Evolutionary conservation across 2,797 vertebrate species (phyloP).

Genomic region (Menidia menidia): DNA sequence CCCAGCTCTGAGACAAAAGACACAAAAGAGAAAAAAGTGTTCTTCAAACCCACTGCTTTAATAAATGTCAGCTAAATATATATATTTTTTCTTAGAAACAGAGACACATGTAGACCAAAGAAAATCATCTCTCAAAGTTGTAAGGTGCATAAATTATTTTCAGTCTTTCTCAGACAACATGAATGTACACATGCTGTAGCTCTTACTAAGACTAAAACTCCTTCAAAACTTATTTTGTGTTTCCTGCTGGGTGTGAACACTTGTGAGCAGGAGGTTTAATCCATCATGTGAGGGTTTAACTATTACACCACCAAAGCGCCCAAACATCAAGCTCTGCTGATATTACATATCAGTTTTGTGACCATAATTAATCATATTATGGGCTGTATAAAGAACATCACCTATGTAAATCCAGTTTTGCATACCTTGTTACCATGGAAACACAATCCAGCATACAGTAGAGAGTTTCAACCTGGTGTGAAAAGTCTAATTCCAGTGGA

Average conservation of each 20-base stretch:
- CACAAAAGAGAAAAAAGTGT: too few species aligned
- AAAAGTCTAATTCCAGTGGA: background rate
- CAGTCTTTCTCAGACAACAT: background rate
- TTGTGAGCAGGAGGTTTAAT: slow-evolving; percentile 20
- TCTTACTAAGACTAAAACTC: background rate
- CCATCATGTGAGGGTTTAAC: slow-evolving; percentile 22
- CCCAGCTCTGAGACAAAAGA: too few species aligned
- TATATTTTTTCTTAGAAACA: too few species aligned
- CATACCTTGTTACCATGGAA: slow-evolving; percentile 40
- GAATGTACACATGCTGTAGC: background rate
- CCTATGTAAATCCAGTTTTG: slow-evolving; percentile 59
- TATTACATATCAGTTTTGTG: slow-evolving; percentile 7
- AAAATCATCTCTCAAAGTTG: too few species aligned
- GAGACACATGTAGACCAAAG: too few species aligned
- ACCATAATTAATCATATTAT: background rate
- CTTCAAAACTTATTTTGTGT: background rate
- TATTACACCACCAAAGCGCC: background rate
- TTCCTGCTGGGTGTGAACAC: slow-evolving; percentile 6
- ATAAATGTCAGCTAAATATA: too few species aligned
- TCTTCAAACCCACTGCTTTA: too few species aligned
- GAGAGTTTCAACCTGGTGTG: background rate
- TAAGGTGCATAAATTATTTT: background rate
- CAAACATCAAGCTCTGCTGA: slow-evolving; percentile 3
- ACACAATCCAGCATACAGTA: slow-evolving; percentile 18
- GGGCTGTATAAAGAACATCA: background rate